Percentiles rank a stretch among this genome's conserved stretches.
phyloP scores from a whole-genome alignment of 1,140 invertebrate genomes.

The Vollenhovia emeryi region DNA sequence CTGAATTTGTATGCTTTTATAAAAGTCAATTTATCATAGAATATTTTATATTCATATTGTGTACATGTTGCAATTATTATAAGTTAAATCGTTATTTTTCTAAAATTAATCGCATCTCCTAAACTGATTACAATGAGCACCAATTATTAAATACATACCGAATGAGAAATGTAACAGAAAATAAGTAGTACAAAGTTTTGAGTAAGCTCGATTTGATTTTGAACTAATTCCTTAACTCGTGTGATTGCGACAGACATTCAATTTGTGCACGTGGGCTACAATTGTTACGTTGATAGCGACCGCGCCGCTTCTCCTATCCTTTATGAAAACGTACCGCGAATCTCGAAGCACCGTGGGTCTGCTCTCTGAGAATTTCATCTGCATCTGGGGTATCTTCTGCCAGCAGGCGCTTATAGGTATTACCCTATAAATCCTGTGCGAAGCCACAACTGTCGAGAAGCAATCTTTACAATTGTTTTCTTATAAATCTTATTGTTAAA shows the following conservation, averaged over 20 bases:
- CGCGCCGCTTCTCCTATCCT: constrained; percentile 14
- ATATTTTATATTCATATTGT: neutral
- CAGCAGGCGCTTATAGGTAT: constrained; percentile 75
- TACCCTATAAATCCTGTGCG: neutral
- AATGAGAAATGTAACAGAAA: neutral
- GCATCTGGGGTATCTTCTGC: constrained; percentile 76
- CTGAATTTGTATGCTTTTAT: too few relatives aligned
- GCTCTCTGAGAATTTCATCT: constrained; percentile 64
- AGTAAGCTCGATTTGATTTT: neutral
- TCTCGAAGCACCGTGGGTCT: neutral
- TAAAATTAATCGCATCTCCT: too few relatives aligned
- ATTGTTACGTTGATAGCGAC: constrained; percentile 39
- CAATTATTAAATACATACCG: too few relatives aligned
- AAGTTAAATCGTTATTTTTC: too few relatives aligned
- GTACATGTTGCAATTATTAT: neutral
- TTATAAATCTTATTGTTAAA: too few relatives aligned
- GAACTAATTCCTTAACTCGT: constrained; percentile 14
- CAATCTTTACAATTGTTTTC: neutral
- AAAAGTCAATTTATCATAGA: too few relatives aligned
- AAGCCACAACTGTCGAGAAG: neutral
- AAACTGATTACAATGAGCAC: too few relatives aligned
- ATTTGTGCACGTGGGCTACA: constrained; percentile 47
- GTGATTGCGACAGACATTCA: constrained; percentile 49
- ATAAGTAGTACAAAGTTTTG: neutral
- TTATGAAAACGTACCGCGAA: constrained; percentile 25